phyloP scores from a whole-genome alignment of 2,888 invertebrate species.

The Hecatera dysodea region DNA sequence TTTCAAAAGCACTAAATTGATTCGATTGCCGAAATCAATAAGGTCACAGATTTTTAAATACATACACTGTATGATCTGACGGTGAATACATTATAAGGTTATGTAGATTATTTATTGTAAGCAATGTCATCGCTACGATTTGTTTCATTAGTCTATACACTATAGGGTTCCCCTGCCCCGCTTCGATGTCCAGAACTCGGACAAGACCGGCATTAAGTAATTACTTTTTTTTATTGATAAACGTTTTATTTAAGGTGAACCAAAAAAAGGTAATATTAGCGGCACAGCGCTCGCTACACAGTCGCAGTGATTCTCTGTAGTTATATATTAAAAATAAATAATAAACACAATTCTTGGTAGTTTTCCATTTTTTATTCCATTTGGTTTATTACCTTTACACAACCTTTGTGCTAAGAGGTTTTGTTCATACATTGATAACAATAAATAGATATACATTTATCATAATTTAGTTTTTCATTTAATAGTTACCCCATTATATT shows the following conservation, averaged over 20 bases:
- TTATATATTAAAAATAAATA: conserved; percentile 88
- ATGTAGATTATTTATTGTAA: conserved; percentile 62
- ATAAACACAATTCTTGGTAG: conserved; percentile 74
- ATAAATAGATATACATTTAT: conserved; percentile 58
- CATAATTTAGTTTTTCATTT: conserved; percentile 44
- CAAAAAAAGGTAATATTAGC: conserved; percentile 79
- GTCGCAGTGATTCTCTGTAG: conserved; percentile 85
- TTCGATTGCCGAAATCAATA: conserved; percentile 37
- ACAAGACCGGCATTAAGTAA: conserved; percentile 65
- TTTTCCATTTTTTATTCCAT: conserved; percentile 58
- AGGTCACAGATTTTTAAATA: conserved; percentile 61
- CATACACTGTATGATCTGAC: conserved; percentile 63
- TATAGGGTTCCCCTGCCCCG: conserved; percentile 62
- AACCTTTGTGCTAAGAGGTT: conserved; percentile 44
- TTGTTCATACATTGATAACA: conserved; percentile 33
- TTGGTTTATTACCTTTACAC: conserved; percentile 31
- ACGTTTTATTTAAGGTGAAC: conserved; percentile 81
- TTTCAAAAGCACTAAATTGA: conserved; percentile 49
- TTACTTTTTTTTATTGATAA: conserved; percentile 69
- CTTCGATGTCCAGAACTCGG: conserved; percentile 71
- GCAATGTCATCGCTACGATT: conserved; percentile 53
- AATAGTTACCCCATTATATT: conserved; percentile 5
- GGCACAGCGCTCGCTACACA: conserved; percentile 72
- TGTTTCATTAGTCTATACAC: conserved; percentile 52
- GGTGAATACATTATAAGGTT: conserved; percentile 57